phyloP scores from a whole-genome alignment of 1,140 invertebrate species.

The Drosophila dunni region DNA sequence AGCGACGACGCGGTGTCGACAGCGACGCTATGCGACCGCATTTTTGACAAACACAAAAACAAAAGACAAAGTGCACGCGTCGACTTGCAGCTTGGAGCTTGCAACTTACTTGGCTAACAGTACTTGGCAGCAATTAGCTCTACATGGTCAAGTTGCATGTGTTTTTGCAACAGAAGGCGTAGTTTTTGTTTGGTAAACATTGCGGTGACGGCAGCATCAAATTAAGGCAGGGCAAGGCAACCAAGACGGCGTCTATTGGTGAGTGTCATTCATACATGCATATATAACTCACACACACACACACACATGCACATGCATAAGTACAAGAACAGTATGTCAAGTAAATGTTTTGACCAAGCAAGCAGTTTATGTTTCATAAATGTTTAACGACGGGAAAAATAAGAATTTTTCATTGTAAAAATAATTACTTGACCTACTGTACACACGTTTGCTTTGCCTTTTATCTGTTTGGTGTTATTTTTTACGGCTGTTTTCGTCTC shows the following conservation, averaged over 20 bases:
- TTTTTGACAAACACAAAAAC: conserved; percentile 47
- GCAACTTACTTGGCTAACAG: conserved; percentile 20
- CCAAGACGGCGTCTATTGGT: conserved; percentile 29
- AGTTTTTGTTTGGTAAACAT: conserved; percentile 45
- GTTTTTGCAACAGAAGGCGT: conserved; percentile 30
- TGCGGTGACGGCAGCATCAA: conserved; percentile 13
- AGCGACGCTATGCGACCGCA: conserved; percentile 72
- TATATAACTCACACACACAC: neutral
- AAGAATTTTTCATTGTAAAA: too few relatives aligned
- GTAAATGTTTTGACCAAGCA: too few relatives aligned
- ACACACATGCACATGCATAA: neutral
- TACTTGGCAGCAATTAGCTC: conserved; percentile 5
- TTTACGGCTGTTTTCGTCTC: conserved; percentile 1
- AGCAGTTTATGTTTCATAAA: too few relatives aligned
- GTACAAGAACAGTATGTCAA: neutral
- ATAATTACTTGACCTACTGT: neutral
- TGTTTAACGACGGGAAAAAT: too few relatives aligned
- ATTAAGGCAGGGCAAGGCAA: conserved; percentile 27
- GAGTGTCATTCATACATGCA: conserved; percentile 19
- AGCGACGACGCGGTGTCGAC: conserved; percentile 61
- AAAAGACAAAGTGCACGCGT: conserved; percentile 27
- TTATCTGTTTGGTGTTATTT: conserved; percentile 16
- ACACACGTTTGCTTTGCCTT: conserved; percentile 20
- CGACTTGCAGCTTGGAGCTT: neutral
- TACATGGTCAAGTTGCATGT: conserved; percentile 11